Percentiles rank a stretch among this genome's conserved stretches.
Evolutionary conservation across 2,888 invertebrate genomes (phyloP).

Genomic region (Drosophila pseudotakahashii): DNA sequence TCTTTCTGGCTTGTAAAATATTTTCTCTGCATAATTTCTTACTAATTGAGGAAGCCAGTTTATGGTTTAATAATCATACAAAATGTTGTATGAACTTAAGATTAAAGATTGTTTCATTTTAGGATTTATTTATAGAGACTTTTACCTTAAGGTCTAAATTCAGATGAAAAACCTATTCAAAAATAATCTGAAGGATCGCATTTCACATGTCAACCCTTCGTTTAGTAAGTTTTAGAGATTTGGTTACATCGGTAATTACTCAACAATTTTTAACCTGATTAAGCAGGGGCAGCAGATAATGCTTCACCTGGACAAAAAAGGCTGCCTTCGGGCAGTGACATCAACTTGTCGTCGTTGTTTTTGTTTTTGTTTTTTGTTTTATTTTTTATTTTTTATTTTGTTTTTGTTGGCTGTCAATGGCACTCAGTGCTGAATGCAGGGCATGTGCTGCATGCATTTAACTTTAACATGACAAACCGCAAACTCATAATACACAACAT

Average conservation of each 20-base stretch:
- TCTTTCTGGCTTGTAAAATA: neutral
- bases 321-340: constrained; percentile 33
- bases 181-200: constrained; percentile 24
- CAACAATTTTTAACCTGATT: constrained; percentile 64
- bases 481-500: constrained; percentile 76
- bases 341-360: constrained; percentile 45
- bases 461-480: constrained; percentile 80
- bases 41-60: neutral
- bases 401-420: constrained; percentile 68
- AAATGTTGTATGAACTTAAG: neutral
- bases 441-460: constrained; percentile 79
- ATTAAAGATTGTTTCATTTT: too few species aligned
- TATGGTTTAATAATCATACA: neutral
- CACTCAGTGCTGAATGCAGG: constrained; percentile 78
- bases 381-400: constrained; percentile 37
- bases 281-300: constrained; percentile 65
- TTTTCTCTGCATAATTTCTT: neutral
- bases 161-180: constrained; percentile 6
- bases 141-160: constrained; percentile 2
- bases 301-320: constrained; percentile 40
- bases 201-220: constrained; percentile 40
- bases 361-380: constrained; percentile 34
- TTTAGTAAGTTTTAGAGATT: constrained; percentile 46
- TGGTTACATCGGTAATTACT: constrained; percentile 58
- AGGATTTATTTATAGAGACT: neutral